Evolutionary conservation across 2,113 vertebrate species (phyloP), one percentile per base, ranked within the genome.

Genomic region (Syrrhaptes paradoxus): DNA sequence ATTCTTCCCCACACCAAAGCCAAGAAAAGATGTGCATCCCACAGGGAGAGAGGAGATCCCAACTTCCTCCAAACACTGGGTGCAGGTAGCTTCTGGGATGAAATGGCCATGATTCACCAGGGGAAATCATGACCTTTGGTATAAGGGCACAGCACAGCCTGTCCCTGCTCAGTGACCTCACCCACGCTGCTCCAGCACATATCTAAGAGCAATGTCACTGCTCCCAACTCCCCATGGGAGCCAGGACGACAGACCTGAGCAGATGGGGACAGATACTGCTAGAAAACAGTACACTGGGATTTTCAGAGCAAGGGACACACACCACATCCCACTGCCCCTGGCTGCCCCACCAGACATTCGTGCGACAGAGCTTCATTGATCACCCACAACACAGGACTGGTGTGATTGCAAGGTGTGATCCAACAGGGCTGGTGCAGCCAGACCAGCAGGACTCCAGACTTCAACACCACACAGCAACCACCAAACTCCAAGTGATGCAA

Each of bases 261-360:
- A 75, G 57, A 36, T 5, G 11, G 45, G 90, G 32, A 62, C 19
- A 63, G 25, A 55, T 31, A 8, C 41, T 21, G 24, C 34, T 13
- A 8, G 34, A 43, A 86, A 82, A 66, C 11, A 17, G 9, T 1
- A 1, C 0, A 0, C 1, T 62, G 61, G 4, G 36, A 52, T 28
- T 83, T 55, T n/a, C 52, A 80, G 11, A 81, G 65, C 19, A 55
- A 83, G 62, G 6, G 3, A n/a, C 2, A 21, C 0, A 1, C 25
- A n/a, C 32, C 73, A 26, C 46, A 58, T 6, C 29, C 14, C 52
- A 9, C 0, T 6, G 55, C 26, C 51, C 38, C 19, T 24, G 26
- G 13, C n/a, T 63, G 51, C 7, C 51, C 48, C 52, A 43, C 6
- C 57, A 66, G 36, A 67, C 22, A 59, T 10, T 45, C 8, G 1